Conservation (phyloP, 2,888 invertebrate genomes). For the Limnephilus lunatus region DNA sequence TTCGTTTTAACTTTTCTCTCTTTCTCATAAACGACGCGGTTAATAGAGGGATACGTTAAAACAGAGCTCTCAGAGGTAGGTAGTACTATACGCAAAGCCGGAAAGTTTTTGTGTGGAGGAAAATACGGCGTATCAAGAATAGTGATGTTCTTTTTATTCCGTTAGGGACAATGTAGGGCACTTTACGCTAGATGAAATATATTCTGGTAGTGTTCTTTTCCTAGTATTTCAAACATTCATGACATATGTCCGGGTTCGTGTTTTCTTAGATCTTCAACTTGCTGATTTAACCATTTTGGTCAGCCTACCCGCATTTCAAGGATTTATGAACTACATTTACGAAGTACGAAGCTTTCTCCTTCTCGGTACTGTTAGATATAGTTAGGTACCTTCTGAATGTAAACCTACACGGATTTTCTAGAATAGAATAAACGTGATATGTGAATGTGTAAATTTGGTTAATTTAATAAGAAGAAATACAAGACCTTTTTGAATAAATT, state of each 20-base stretch:
- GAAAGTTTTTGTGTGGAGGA: conserved; percentile 13
- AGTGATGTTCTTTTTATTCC: conserved; percentile 21
- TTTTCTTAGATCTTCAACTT: background rate
- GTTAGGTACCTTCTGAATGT: too few relatives aligned
- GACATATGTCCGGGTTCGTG: background rate
- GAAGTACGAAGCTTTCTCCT: background rate
- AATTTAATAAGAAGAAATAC: too few relatives aligned
- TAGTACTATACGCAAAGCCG: background rate
- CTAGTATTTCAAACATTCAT: background rate
- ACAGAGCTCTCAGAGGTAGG: background rate
- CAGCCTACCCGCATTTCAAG: background rate
- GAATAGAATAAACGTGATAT: background rate
- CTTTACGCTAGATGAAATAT: background rate
- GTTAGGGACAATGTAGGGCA: conserved; percentile 16
- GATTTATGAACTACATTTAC: background rate
- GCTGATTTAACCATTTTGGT: background rate
- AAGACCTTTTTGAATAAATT: too few relatives aligned
- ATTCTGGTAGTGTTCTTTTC: background rate
- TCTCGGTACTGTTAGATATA: background rate
- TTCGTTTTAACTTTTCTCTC: background rate
- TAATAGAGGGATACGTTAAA: background rate
- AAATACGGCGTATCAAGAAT: conserved; percentile 3
- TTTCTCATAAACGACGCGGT: background rate
- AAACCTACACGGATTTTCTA: background rate
- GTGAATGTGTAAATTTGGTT: background rate